Evolutionary conservation across 1,140 invertebrate species (phyloP), one percentile per base, ranked within the genome.

Genomic region (Lordiphosa stackelbergi): DNA sequence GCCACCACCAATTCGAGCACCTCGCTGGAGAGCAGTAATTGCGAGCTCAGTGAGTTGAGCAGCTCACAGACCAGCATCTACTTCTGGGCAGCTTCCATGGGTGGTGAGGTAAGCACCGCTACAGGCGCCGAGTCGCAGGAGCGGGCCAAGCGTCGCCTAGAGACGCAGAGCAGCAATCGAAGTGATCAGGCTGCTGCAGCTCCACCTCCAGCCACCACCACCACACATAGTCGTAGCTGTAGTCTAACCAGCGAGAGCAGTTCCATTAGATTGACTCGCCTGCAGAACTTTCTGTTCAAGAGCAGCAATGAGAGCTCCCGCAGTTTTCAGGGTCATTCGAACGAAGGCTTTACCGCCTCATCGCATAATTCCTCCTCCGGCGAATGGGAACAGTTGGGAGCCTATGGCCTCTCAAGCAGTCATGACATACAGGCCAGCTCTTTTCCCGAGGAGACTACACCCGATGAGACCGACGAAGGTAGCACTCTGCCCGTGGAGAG

Each of bases 231-330:
- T 38, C 60, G 85, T 28, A 85, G 85, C 37, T 86, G 85, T 42
- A 86, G 85, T 48, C 54, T 86, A 11, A 86, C 85, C 36, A 86
- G 85, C 36, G 85, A 86, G 31, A 86, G 85, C 40, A 86, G 79
- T 54, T 86, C 85, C 22, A 74, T 79, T 2, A 63, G 81, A 28
- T 48, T 86, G 6, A 86, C 85, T 5, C 62, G 85, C 0, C 68
- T 86, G 12, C 85, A 86, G 54, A 86, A 86, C 57, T 85, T 86
- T 70, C 85, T 86, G 0, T 86, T 86, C 24, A 81, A 86, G 59
- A 86, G 75, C 41, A 86, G 84, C 79, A 86, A 86, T 41, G 85
- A 86, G 47, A 86, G 85, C 43, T 61, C 74, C 0, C 57, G 75
- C 28, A 86, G 85, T 35, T 78, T 55, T 22, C 79, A 85, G 45